Evolutionary conservation across 2,113 vertebrate genomes (phyloP), one percentile per base, ranked within the genome.

Genomic region (Elgaria multicarinata): DNA sequence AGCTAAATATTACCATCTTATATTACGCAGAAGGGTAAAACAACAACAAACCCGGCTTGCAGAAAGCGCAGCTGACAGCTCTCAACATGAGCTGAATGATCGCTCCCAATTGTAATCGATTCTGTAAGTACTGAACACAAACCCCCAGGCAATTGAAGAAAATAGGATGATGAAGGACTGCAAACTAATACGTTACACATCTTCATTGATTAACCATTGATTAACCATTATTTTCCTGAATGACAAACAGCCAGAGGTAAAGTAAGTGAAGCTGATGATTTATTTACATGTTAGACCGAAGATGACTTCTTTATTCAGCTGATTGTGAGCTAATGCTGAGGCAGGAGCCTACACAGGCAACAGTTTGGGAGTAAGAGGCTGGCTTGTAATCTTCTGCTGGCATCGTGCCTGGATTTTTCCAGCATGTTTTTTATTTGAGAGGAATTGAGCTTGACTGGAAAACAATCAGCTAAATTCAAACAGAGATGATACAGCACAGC

Each of bases 191-290:
- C 93, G 96, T 98, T 98, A 97, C 98, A 98, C 97, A 97, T 98
- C 97, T 96, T 96, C 97, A 98, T 98, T 97, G 97, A 98, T 98
- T 97, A 98, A 96, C 96, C 96, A 97, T 98, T 96, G 97, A 98
- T 98, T 98, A 97, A 97, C 98, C 97, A 98, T 98, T 97, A 98
- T 98, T 97, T 97, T 97, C 95, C 97, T 97, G 96, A 97, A 97
- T 97, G 97, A 98, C 97, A 97, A 97, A 97, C 97, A 98, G 97
- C 97, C 95, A 96, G 97, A 94, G 96, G 97, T 97, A 97, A 97
- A 97, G 97, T 97, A 98, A 98, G 96, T 97, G 97, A 97, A 96
- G 96, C 97, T 95, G 96, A 95, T 98, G 97, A 98, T 98, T 98
- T 98, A 98, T 98, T 98, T 97, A 98, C 97, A 97, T 97, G 96